A percentile compares a stretch with the other conserved stretches of the same genome.
Evolutionary conservation across 2,888 invertebrate species (phyloP).

Genomic region (Pycnomerus fuliginosus): DNA sequence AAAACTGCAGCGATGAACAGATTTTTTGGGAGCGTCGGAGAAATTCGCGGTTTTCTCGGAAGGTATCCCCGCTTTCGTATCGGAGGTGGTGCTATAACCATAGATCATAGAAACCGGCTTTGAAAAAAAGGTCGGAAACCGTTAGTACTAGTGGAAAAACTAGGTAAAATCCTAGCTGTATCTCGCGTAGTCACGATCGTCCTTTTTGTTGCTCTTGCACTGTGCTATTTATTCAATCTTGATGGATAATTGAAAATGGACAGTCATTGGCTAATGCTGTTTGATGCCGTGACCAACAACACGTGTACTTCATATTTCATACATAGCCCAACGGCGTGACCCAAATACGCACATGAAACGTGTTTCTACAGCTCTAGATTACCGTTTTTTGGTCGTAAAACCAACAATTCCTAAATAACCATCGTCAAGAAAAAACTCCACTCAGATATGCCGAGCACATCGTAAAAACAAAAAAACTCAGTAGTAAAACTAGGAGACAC

Average conservation of each 20-base stretch:
- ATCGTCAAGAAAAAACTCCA: too few species aligned
- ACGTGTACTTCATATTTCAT: slow-evolving; percentile 14
- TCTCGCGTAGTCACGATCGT: slow-evolving; percentile 31
- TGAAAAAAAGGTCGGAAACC: slow-evolving; percentile 29
- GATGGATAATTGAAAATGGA: slow-evolving; percentile 14
- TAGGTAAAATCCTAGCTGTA: slow-evolving; percentile 35
- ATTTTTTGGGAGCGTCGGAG: too few species aligned
- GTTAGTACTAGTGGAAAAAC: slow-evolving; percentile 34
- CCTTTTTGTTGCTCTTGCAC: slow-evolving; percentile 23
- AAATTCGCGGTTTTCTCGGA: slow-evolving; percentile 3
- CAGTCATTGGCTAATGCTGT: slow-evolving; percentile 8
- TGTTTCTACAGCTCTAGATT: too few species aligned
- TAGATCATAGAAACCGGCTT: slow-evolving; percentile 34
- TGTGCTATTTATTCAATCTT: slow-evolving; percentile 20
- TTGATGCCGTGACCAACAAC: slow-evolving; percentile 12
- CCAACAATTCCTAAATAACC: too few species aligned
- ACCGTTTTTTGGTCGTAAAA: too few species aligned
- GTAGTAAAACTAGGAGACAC: slow-evolving; percentile 1
- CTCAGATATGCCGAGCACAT: too few species aligned
- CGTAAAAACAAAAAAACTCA: not conserved
- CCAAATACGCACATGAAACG: slow-evolving; percentile 9
- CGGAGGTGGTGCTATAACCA: too few species aligned
- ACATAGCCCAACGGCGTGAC: slow-evolving; percentile 4
- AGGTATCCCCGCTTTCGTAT: too few species aligned
- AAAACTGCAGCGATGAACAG: too few species aligned